phyloP scores from a whole-genome alignment of 2,797 vertebrate genomes.

The Caiman crocodilus region DNA sequence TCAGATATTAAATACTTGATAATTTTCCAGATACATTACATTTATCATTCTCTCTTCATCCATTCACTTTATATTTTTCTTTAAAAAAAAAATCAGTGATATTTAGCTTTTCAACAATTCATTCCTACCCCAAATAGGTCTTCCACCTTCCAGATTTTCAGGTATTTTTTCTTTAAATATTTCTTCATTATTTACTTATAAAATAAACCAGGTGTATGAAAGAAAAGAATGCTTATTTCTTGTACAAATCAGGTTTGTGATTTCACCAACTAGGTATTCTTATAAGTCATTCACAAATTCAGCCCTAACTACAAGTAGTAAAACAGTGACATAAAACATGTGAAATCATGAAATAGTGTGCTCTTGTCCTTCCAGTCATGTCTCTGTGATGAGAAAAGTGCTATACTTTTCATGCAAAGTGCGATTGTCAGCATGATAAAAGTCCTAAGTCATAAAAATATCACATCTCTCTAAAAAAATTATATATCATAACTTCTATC shows the following conservation, averaged over 20 bases:
- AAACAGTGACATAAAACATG: background rate
- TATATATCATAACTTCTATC: background rate
- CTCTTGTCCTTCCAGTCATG: background rate
- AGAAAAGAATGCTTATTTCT: background rate
- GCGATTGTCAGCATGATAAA: background rate
- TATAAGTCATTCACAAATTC: background rate
- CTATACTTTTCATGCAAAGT: background rate
- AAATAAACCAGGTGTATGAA: too few species aligned
- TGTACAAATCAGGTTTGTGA: background rate
- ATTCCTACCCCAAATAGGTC: background rate
- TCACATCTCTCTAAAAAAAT: background rate
- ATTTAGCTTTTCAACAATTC: background rate
- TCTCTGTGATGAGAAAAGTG: background rate
- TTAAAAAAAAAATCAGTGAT: background rate
- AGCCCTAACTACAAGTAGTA: background rate
- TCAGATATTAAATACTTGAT: background rate
- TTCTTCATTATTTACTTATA: background rate
- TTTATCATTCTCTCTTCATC: too few species aligned
- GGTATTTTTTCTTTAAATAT: background rate
- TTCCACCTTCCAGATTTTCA: background rate
- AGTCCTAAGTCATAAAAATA: background rate
- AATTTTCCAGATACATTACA: too few species aligned
- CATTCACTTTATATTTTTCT: too few species aligned
- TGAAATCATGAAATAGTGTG: background rate
- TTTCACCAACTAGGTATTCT: background rate